These are phyloP conservation scores for Pongo pygmaeus DNA, from an alignment of 2,113 vertebrate species.

Conservation along the genomic window DNA sequence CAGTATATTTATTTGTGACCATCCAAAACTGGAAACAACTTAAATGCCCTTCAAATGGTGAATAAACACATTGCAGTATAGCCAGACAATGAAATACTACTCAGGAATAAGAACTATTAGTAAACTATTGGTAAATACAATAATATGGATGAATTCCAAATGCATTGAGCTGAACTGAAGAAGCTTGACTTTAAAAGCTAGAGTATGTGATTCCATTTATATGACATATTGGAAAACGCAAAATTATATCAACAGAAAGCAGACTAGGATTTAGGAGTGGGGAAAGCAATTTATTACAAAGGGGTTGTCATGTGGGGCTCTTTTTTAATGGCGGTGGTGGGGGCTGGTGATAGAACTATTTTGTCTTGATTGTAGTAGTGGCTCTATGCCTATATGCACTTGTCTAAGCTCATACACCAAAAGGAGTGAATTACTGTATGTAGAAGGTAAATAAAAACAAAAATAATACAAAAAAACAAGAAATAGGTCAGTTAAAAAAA, in stretches of 20 bases:
- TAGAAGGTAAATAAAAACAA: not conserved
- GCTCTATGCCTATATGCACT: not conserved
- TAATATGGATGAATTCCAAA: not conserved
- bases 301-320: not conserved
- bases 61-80: not conserved
- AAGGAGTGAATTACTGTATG: not conserved
- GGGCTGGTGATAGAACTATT: not conserved
- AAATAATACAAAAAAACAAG: not conserved
- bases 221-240: not conserved
- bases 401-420: not conserved
- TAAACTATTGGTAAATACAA: not conserved
- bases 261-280: not conserved
- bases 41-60: not conserved
- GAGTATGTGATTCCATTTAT: not conserved
- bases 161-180: too few relatives aligned
- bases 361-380: not conserved
- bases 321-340: not conserved
- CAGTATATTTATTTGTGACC: not conserved
- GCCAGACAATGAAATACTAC: not conserved
- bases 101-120: not conserved
- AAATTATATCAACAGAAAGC: slow-evolving; percentile 9
- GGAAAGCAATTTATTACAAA: not conserved
- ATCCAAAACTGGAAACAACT: not conserved
- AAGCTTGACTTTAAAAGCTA: not conserved
- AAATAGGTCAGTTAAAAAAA: not conserved